phyloP scores from a whole-genome alignment of 2,888 invertebrate genomes.

The Rhopalosiphum nymphaeae region DNA sequence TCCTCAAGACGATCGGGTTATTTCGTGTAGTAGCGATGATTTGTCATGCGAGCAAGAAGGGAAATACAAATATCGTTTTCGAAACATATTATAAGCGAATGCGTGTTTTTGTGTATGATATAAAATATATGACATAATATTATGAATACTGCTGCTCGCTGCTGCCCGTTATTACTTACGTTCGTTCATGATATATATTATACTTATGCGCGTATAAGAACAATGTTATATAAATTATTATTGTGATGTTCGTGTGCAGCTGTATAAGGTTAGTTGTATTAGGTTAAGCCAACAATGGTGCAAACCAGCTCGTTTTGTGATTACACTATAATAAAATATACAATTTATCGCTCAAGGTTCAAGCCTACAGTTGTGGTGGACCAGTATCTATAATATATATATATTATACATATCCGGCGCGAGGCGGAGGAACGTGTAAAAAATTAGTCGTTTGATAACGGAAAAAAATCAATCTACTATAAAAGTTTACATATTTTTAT shows the following conservation, averaged over 20 bases:
- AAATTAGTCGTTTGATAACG: not conserved
- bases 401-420: not conserved
- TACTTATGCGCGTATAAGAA: not conserved
- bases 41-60: not conserved
- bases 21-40: not conserved
- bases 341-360: conserved; percentile 1
- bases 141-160: not conserved
- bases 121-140: too few species aligned
- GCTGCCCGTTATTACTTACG: not conserved
- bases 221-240: conserved; percentile 5
- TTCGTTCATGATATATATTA: not conserved
- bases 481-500: not conserved
- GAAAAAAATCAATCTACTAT: not conserved
- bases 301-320: not conserved
- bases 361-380: not conserved
- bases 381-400: conserved; percentile 1
- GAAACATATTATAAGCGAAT: not conserved
- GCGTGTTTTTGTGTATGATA: not conserved
- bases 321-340: not conserved
- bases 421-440: not conserved
- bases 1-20: not conserved
- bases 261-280: not conserved
- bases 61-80: not conserved
- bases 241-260: not conserved
- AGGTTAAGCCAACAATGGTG: not conserved